phyloP scores from a whole-genome alignment of 2,797 vertebrate genomes.

The Alectoris magna region DNA sequence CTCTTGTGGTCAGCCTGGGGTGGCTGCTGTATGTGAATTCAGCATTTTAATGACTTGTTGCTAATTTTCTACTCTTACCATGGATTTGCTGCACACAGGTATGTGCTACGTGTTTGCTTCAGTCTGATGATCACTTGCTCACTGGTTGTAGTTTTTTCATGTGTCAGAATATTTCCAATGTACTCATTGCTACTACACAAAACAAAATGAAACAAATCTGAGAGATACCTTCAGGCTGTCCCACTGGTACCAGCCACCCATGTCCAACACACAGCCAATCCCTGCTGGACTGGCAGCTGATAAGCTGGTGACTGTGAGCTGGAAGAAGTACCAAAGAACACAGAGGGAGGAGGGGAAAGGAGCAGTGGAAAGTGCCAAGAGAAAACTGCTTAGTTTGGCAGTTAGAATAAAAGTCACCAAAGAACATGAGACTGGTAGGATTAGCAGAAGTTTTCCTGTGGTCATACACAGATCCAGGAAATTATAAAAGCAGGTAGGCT shows the following conservation, averaged over 20 bases:
- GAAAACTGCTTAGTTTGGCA: conserved; percentile 74
- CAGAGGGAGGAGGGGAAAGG: background rate
- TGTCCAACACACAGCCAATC: background rate
- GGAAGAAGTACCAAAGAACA: conserved; percentile 25
- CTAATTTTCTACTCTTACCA: background rate
- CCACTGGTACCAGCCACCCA: background rate
- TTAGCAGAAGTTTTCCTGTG: conserved; percentile 75
- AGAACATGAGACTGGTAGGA: conserved; percentile 73
- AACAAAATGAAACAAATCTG: background rate
- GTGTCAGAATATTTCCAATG: background rate
- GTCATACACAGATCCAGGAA: conserved; percentile 70
- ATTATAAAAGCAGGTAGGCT: conserved; percentile 75
- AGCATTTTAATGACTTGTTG: conserved; percentile 1
- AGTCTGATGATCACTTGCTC: background rate
- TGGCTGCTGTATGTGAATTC: background rate
- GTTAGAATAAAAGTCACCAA: conserved; percentile 65
- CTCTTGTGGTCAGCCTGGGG: background rate
- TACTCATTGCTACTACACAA: background rate
- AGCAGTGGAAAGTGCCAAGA: conserved; percentile 48
- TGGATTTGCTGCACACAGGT: background rate
- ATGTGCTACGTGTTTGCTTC: background rate
- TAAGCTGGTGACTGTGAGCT: conserved; percentile 32
- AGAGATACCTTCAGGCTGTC: background rate
- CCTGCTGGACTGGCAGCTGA: conserved; percentile 34
- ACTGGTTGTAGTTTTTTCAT: background rate